phyloP scores from a whole-genome alignment of 2,888 invertebrate species.

The Drosophila eohydei region DNA sequence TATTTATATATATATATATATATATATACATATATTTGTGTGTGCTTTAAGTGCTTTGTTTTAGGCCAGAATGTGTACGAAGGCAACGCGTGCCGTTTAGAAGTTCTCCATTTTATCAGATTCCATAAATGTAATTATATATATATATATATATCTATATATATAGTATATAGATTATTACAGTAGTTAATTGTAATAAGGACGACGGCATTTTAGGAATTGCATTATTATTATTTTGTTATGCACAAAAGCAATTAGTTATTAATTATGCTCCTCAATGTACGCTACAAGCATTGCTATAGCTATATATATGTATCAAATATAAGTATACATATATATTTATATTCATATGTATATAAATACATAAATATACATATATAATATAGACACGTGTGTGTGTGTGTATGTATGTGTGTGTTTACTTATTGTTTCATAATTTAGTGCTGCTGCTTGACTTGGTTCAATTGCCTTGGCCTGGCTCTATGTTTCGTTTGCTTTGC shows the following conservation, averaged over 20 bases:
- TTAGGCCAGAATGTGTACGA: constrained; percentile 50
- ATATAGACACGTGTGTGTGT: not conserved
- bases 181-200: constrained; percentile 67
- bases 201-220: constrained; percentile 81
- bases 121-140: constrained; percentile 14
- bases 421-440: constrained; percentile 17
- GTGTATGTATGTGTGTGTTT: not conserved
- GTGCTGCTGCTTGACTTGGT: constrained; percentile 6
- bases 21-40: constrained; percentile 13
- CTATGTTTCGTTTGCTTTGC: constrained; percentile 13
- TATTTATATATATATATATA: constrained; percentile 14
- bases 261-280: constrained; percentile 44
- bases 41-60: constrained; percentile 34
- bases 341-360: not conserved
- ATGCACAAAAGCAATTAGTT: constrained; percentile 70
- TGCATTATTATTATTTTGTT: constrained; percentile 45
- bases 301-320: constrained; percentile 22
- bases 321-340: constrained; percentile 18
- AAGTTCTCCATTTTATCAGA: constrained; percentile 15
- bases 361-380: constrained; percentile 19
- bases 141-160: constrained; percentile 28
- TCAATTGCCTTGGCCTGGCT: not conserved
- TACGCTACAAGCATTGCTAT: constrained; percentile 46
- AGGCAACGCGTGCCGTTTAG: constrained; percentile 41
- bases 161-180: constrained; percentile 49